A percentile compares a stretch with the other conserved stretches of the same genome.
Evolutionary conservation across 1,140 invertebrate species (phyloP).

Genomic region (Drosophila kanapiae): DNA sequence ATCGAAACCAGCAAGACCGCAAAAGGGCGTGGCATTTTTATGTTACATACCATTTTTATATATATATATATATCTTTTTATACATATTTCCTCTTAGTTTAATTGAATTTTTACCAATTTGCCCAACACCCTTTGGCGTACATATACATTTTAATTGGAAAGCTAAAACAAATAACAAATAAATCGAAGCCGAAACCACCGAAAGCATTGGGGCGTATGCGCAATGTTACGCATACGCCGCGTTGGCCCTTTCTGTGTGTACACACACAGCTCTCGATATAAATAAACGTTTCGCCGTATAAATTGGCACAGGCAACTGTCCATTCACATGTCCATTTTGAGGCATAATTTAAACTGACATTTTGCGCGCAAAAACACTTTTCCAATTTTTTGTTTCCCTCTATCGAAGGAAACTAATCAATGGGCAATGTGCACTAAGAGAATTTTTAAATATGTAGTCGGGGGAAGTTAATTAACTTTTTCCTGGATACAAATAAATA

Average conservation of each 20-base stretch:
- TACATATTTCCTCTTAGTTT: conserved; percentile 31
- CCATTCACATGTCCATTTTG: conserved; percentile 69
- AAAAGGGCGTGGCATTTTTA: conserved; percentile 36
- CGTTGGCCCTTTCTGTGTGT: conserved; percentile 43
- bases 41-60: conserved; percentile 8
- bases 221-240: conserved; percentile 55
- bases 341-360: conserved; percentile 74
- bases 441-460: neutral
- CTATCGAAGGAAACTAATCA: conserved; percentile 27
- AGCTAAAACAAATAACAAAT: conserved; percentile 50
- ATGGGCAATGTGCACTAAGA: conserved; percentile 18
- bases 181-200: conserved; percentile 19
- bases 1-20: neutral
- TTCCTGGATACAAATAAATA: no score
- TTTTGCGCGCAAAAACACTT: conserved; percentile 48
- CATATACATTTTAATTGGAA: conserved; percentile 45
- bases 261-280: conserved; percentile 11
- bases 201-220: conserved; percentile 48
- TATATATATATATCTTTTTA: conserved; percentile 9
- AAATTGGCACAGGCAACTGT: conserved; percentile 64
- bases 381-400: conserved; percentile 41
- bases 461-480: neutral
- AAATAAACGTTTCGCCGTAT: conserved; percentile 24
- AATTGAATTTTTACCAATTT: conserved; percentile 50
- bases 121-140: neutral